Evolutionary conservation across 2,888 invertebrate species (phyloP), one percentile per base, ranked within the genome.

Genomic region (Amblyteles armatorius): DNA sequence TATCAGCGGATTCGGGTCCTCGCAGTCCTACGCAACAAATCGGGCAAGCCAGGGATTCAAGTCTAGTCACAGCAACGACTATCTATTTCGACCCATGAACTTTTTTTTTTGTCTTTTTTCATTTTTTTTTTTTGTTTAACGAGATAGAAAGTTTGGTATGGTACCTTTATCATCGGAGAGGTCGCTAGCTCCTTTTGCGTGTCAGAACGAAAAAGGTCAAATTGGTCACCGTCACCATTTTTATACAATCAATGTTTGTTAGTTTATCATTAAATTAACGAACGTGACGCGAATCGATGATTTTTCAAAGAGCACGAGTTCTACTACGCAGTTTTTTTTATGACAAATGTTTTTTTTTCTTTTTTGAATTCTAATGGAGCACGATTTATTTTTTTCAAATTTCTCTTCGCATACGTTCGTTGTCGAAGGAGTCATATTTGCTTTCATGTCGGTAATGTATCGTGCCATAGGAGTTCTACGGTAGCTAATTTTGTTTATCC

Each of bases 1-100:
- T 93, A 99, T 99, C 93, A 99, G 95, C 44, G 99, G 99, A 95
- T 99, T 99, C 13, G 99, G 98, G 94, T 99, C 99, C 95, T 99
- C 99, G 95, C 99, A 99, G 95, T 99, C 99, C 98, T 99, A 94
- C 93, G 92, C 93, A 94, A 88, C 86, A 94, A 94, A 94, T 93
- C 92, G 92, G 92, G 92, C 93, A 94, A 93, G 94, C 93, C 94
- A 94, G 93, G 93, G 93, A 94, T 94, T 94, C 94, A 94, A 94
- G 94, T 93, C 94, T 92, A 94, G 93, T 93, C 93, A 93, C 93
- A 91, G 91, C 90, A 94, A 89, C 91, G 92, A 90, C 91, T 93
- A 93, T 92, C 91, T 93, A 93, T 91, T 90, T 92, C 92, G 93
- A 93, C 92, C 92, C 92, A 92, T 91, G 88, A 92, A 89, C 84